These are phyloP conservation scores for Heliconius sara DNA, from an alignment of 2,888 invertebrate species.

Conservation along the genomic window DNA sequence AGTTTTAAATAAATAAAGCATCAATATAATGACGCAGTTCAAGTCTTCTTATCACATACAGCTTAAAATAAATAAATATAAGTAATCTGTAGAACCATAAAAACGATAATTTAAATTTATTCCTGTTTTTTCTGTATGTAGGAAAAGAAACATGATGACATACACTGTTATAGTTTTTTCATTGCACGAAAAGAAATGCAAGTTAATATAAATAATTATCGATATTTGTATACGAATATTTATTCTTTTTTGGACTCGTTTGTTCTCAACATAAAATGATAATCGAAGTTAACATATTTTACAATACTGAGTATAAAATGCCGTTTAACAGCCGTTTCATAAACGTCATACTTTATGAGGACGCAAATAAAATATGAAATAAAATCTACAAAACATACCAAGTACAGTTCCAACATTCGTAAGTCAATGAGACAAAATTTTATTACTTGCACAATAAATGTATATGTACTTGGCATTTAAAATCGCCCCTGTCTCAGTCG, in stretches of 20 bases:
- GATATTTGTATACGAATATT: not conserved
- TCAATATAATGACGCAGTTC: not conserved
- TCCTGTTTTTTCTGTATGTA: not conserved
- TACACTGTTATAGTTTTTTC: not conserved
- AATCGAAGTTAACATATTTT: not conserved
- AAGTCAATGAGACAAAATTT: slow-evolving; percentile 33
- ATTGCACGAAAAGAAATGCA: not conserved
- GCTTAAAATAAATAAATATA: not conserved
- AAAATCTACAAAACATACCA: slow-evolving; percentile 4
- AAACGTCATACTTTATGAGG: not conserved
- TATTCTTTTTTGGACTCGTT: not conserved
- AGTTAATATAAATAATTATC: not conserved
- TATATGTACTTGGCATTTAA: slow-evolving; percentile 37
- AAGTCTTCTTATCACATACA: not conserved
- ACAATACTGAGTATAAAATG: not conserved
- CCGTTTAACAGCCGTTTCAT: not conserved
- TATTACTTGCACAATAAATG: slow-evolving; percentile 30
- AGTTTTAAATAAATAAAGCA: not conserved
- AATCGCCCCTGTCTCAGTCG: slow-evolving; percentile 26
- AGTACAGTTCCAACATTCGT: slow-evolving; percentile 4
- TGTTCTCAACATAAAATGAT: not conserved
- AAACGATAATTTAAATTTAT: not conserved
- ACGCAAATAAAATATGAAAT: not conserved
- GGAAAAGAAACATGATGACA: not conserved
- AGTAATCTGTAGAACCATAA: not conserved